Percentiles rank a stretch among this genome's conserved stretches.
Conservation (phyloP, 2,888 invertebrate species). For the Pilophorus perplexus region DNA sequence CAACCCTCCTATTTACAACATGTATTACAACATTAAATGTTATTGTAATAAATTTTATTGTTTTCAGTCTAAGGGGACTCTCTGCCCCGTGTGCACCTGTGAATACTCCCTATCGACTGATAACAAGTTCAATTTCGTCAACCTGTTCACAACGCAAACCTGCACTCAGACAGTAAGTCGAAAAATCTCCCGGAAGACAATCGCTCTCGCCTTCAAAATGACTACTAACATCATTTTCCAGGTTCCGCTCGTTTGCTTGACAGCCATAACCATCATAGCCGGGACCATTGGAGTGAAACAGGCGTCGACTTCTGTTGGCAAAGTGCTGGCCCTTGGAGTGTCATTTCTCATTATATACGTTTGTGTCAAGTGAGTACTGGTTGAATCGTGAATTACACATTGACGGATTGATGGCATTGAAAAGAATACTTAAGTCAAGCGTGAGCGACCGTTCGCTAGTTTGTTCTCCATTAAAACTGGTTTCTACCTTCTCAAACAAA, state of each 20-base stretch:
- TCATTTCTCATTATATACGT: conserved; percentile 81
- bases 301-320: conserved; percentile 70
- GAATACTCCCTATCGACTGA: conserved; percentile 23
- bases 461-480: too few species aligned
- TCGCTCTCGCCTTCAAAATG: too few species aligned
- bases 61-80: conserved; percentile 24
- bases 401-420: too few species aligned
- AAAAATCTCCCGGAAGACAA: neutral
- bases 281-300: conserved; percentile 55
- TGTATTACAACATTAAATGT: too few species aligned
- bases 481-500: too few species aligned
- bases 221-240: too few species aligned
- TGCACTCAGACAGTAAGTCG: conserved; percentile 23
- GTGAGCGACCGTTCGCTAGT: too few species aligned
- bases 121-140: conserved; percentile 19
- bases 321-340: conserved; percentile 76
- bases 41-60: neutral
- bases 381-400: too few species aligned
- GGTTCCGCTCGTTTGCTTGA: conserved; percentile 19
- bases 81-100: conserved; percentile 30
- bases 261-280: conserved; percentile 18
- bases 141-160: conserved; percentile 19
- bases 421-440: too few species aligned
- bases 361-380: conserved; percentile 68
- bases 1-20: too few species aligned